A percentile compares a stretch with the other conserved stretches of the same genome.
These are phyloP conservation scores for Melanotaenia pygmaea DNA, from an alignment of 2,797 vertebrate species.

Conservation along the genomic window DNA sequence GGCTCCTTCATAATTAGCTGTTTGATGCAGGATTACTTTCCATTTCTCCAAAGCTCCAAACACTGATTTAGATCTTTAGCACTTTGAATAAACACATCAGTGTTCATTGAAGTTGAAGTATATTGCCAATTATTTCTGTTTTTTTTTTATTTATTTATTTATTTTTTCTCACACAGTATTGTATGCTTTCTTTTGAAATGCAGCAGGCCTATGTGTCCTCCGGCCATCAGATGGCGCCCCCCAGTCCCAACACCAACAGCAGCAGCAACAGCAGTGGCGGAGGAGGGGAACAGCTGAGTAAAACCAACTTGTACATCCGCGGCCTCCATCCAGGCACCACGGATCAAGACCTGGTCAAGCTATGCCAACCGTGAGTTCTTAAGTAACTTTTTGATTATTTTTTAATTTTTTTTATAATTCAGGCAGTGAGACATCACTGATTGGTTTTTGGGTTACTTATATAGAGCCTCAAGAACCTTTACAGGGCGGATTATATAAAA, in stretches of 20 bases:
- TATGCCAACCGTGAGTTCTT: constrained; percentile 93
- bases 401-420: not conserved
- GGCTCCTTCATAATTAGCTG: constrained; percentile 62
- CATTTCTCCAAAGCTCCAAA: constrained; percentile 36
- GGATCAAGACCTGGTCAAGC: constrained; percentile 94
- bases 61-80: constrained; percentile 15
- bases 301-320: constrained; percentile 95
- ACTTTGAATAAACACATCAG: constrained; percentile 2
- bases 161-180: not conserved
- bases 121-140: not conserved
- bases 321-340: constrained; percentile 93
- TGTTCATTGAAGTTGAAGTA: not conserved
- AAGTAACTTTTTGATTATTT: not conserved
- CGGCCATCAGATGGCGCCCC: constrained; percentile 91
- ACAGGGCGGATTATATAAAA: not conserved
- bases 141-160: constrained; percentile 1
- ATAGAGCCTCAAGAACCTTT: not conserved
- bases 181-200: constrained; percentile 36
- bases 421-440: not conserved
- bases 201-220: constrained; percentile 92
- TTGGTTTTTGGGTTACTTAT: too few species aligned
- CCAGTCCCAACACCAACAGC: constrained; percentile 89
- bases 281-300: constrained; percentile 91
- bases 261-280: constrained; percentile 83
- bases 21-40: constrained; percentile 52